Conservation (phyloP, 2,113 vertebrate species). For the Thalassarche chlororhynchos region DNA sequence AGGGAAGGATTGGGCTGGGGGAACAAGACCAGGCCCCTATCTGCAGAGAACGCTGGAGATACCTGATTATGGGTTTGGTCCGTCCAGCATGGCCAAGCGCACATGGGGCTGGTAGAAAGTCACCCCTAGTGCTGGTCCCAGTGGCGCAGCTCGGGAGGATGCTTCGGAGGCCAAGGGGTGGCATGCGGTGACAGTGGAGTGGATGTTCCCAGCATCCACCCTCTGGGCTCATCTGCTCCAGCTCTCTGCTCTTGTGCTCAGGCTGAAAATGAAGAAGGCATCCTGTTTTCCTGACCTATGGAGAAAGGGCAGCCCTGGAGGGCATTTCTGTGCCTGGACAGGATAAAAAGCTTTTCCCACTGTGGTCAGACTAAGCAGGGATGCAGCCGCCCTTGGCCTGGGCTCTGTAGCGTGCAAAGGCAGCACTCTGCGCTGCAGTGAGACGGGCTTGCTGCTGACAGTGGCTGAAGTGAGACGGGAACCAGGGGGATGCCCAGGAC, state of each 20-base stretch:
- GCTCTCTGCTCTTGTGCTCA: background rate
- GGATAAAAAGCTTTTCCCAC: background rate
- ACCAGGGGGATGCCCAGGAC: background rate
- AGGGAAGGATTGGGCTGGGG: background rate
- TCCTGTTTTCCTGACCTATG: background rate
- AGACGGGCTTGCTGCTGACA: accelerated
- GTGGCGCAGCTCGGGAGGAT: background rate
- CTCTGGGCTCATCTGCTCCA: background rate
- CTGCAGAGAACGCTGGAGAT: background rate
- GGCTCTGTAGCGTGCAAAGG: background rate
- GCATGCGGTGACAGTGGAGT: background rate
- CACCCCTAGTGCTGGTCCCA: background rate
- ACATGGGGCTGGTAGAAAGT: background rate
- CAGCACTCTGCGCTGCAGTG: background rate
- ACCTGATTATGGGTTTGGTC: background rate
- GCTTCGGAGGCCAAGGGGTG: background rate
- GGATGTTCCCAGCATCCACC: background rate
- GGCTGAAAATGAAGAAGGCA: background rate
- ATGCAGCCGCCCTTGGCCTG: background rate
- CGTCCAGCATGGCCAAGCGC: accelerated
- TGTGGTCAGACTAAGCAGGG: background rate
- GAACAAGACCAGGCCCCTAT: background rate
- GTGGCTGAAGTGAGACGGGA: background rate
- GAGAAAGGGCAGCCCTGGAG: background rate
- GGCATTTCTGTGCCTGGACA: background rate